phyloP scores from a whole-genome alignment of 2,888 invertebrate genomes.

The Oeneis ivallda region DNA sequence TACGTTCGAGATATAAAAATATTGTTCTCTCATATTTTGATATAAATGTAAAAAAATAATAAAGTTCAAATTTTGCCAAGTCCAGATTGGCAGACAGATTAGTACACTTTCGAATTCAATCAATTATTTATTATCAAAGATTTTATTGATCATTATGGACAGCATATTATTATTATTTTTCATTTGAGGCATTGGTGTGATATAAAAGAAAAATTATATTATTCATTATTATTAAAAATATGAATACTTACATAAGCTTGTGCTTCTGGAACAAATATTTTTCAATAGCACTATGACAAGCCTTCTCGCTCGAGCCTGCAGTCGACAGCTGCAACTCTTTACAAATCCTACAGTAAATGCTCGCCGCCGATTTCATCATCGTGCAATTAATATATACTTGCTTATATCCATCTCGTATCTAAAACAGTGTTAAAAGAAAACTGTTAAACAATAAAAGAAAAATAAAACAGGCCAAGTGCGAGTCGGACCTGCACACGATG shows the following conservation, averaged over 20 bases:
- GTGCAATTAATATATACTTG: conserved; percentile 94
- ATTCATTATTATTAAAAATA: background rate
- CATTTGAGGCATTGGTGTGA: no score
- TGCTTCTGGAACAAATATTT: conserved; percentile 84
- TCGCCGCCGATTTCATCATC: conserved; percentile 89
- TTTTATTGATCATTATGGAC: background rate
- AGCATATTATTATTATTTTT: no score
- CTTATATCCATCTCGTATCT: conserved; percentile 79
- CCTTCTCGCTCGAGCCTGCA: conserved; percentile 83
- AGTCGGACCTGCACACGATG: no score
- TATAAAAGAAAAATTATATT: background rate
- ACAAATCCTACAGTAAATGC: conserved; percentile 90
- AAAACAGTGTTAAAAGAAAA: conserved; percentile 40
- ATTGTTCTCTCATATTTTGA: no score
- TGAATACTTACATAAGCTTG: conserved; percentile 85
- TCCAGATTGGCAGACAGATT: no score
- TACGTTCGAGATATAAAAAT: no score
- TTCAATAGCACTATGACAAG: conserved; percentile 85
- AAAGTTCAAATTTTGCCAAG: no score
- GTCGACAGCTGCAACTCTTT: conserved; percentile 85
- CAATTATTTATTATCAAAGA: no score
- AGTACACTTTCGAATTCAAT: no score
- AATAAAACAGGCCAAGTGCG: no score
- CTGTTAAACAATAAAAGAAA: no score
- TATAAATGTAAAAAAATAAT: no score